Percentiles rank a stretch among this genome's conserved stretches.
Evolutionary conservation across 2,797 vertebrate species (phyloP).

Genomic region (Peromyscus melanophrys): DNA sequence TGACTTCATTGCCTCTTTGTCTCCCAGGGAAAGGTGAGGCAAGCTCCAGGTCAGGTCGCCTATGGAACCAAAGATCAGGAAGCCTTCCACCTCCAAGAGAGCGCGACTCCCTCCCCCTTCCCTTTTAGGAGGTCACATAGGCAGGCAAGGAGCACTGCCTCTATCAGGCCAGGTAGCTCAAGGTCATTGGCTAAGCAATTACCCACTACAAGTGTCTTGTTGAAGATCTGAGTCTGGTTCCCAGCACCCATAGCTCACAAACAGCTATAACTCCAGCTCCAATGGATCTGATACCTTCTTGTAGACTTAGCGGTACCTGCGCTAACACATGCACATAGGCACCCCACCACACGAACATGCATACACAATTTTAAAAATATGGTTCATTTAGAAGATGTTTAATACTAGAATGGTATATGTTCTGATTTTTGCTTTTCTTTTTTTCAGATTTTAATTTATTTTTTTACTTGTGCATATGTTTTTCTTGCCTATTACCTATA

Average conservation of each 20-base stretch:
- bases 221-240: not conserved
- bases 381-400: not conserved
- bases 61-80: too few relatives aligned
- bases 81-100: too few relatives aligned
- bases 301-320: not conserved
- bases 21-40: too few relatives aligned
- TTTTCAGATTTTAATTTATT: not conserved
- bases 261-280: not conserved
- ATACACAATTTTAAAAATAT: not conserved
- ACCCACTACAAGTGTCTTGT: not conserved
- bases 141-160: too few relatives aligned
- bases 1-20: too few relatives aligned
- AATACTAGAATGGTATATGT: not conserved
- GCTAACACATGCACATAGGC: not conserved
- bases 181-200: too few relatives aligned
- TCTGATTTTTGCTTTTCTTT: conserved; percentile 4
- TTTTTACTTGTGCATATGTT: not conserved
- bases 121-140: too few relatives aligned
- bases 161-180: too few relatives aligned
- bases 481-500: conserved; percentile 14
- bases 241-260: not conserved
- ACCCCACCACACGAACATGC: not conserved
- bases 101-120: too few relatives aligned
- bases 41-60: too few relatives aligned
- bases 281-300: not conserved